Conservation (phyloP, 2,797 vertebrate genomes). For the Cuniculus paca region DNA sequence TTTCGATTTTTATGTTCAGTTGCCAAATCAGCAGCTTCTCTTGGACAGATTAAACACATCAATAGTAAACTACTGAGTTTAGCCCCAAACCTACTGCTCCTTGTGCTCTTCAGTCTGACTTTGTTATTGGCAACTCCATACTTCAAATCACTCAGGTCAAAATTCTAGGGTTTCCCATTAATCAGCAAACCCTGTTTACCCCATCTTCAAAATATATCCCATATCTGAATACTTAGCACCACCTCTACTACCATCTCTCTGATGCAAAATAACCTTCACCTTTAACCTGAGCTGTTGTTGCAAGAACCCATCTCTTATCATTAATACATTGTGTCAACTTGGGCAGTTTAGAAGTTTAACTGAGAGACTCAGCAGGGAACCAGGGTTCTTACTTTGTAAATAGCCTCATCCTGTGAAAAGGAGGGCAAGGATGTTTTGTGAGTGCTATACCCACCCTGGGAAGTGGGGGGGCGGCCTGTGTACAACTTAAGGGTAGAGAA, state of each 20-base stretch:
- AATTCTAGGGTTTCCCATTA: not conserved
- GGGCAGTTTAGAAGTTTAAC: no score
- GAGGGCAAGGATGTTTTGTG: no score
- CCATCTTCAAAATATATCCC: not conserved
- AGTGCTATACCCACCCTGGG: no score
- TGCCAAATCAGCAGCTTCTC: not conserved
- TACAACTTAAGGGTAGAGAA: no score
- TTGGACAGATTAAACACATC: not conserved
- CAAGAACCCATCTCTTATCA: not conserved
- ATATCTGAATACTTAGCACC: not conserved
- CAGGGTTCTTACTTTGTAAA: no score
- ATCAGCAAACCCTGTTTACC: not conserved
- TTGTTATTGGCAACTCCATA: not conserved
- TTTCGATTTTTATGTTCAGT: not conserved
- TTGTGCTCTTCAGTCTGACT: not conserved
- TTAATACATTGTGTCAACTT: no score
- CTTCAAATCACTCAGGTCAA: not conserved
- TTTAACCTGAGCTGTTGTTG: no score
- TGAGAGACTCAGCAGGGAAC: no score
- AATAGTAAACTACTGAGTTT: conserved; percentile 23
- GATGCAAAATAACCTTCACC: not conserved
- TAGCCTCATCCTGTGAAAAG: no score
- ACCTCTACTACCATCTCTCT: not conserved
- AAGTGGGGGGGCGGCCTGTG: no score
- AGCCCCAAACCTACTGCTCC: not conserved